Evolutionary conservation across 2,888 invertebrate genomes (phyloP).

Genomic region (Patella pellucida): DNA sequence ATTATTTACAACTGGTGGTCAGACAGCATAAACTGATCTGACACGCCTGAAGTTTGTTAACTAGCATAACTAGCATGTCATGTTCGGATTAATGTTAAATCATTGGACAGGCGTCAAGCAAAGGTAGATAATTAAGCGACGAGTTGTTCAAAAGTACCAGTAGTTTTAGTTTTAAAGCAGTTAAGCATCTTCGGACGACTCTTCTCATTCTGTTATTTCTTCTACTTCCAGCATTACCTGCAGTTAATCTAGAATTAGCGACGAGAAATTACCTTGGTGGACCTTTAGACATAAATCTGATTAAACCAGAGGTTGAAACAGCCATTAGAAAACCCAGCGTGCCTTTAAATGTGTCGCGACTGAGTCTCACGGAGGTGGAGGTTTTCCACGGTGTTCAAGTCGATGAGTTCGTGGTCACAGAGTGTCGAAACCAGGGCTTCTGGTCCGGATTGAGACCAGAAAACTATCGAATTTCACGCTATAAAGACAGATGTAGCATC

Average conservation of each 20-base stretch:
- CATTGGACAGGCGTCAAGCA: too few species aligned
- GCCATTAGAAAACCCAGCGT: constrained; percentile 53
- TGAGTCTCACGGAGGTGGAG: constrained; percentile 57
- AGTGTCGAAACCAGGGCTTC: constrained; percentile 58
- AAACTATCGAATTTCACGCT: constrained; percentile 50
- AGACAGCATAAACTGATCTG: too few species aligned
- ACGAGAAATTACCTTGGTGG: constrained; percentile 67
- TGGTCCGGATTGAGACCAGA: constrained; percentile 63
- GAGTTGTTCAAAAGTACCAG: too few species aligned
- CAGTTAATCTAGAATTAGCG: constrained; percentile 64
- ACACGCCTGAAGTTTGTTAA: too few species aligned
- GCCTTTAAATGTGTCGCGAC: constrained; percentile 54
- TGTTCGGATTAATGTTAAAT: too few species aligned
- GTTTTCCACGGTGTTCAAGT: constrained; percentile 63
- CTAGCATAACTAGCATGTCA: too few species aligned
- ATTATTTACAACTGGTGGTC: too few species aligned
- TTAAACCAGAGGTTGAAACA: constrained; percentile 50
- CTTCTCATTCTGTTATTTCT: not conserved
- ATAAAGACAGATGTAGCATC: constrained; percentile 56
- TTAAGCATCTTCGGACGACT: too few species aligned
- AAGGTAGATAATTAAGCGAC: too few species aligned
- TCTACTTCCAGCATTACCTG: constrained; percentile 59
- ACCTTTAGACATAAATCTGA: constrained; percentile 52
- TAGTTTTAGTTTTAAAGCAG: too few species aligned
- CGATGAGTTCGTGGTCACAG: constrained; percentile 64